A percentile compares a stretch with the other conserved stretches of the same genome.
Conservation (phyloP, 92 coral and sea anemone species). For the Palythoa heliodiscus region DNA sequence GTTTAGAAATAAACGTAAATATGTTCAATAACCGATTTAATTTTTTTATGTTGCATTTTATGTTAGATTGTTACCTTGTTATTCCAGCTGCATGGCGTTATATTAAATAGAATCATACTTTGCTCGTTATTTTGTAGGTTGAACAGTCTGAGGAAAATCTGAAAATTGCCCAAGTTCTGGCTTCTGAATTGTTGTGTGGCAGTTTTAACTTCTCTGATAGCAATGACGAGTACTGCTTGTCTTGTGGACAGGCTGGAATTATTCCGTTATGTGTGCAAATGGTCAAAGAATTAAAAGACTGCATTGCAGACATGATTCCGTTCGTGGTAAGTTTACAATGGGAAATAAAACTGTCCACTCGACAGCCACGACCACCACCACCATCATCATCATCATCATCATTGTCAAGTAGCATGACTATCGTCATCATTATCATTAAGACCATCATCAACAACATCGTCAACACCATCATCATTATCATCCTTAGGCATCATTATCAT, state of each 20-base stretch:
- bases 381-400: background rate
- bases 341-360: background rate
- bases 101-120: background rate
- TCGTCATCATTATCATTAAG: background rate
- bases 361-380: background rate
- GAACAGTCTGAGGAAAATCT: background rate
- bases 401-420: background rate
- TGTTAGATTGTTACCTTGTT: background rate
- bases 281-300: slow-evolving; percentile 57
- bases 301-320: slow-evolving; percentile 47
- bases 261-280: slow-evolving; percentile 50
- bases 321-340: slow-evolving; percentile 51
- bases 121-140: background rate
- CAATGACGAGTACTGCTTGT: slow-evolving; percentile 50
- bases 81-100: background rate
- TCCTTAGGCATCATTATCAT: background rate
- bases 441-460: background rate
- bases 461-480: background rate
- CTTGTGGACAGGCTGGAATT: slow-evolving; percentile 60
- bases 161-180: slow-evolving; percentile 55
- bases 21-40: background rate
- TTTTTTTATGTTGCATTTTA: background rate
- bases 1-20: no score
- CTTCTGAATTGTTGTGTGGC: slow-evolving; percentile 31
- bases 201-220: slow-evolving; percentile 62